Percentiles rank a stretch among this genome's conserved stretches.
phyloP scores from a whole-genome alignment of 2,888 invertebrate genomes.

The Fragum whitleyi region DNA sequence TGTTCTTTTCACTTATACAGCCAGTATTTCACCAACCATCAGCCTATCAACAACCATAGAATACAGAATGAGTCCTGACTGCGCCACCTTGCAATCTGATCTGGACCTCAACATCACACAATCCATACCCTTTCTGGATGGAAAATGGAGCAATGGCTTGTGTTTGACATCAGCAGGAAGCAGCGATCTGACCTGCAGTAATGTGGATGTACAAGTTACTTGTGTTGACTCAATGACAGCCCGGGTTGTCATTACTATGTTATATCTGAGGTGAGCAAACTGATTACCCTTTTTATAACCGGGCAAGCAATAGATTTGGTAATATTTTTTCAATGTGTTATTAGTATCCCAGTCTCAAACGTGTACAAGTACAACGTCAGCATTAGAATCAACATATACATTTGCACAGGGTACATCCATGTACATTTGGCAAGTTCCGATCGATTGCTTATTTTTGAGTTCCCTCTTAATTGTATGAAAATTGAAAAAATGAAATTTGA shows the following conservation, averaged over 20 bases:
- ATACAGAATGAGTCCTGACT: constrained; percentile 23
- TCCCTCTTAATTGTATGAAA: too few relatives aligned
- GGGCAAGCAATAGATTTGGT: too few relatives aligned
- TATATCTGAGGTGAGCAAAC: constrained; percentile 27
- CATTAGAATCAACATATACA: too few relatives aligned
- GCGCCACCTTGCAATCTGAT: background rate
- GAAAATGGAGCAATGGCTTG: constrained; percentile 28
- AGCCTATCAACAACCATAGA: constrained; percentile 6
- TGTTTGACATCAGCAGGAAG: constrained; percentile 40
- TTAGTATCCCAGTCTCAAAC: too few relatives aligned
- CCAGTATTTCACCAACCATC: background rate
- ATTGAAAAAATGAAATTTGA: too few relatives aligned
- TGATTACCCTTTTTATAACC: background rate
- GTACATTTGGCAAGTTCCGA: too few relatives aligned
- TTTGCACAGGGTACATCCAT: too few relatives aligned
- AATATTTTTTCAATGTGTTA: too few relatives aligned
- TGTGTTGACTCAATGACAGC: constrained; percentile 28
- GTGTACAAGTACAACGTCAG: too few relatives aligned
- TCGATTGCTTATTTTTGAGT: too few relatives aligned
- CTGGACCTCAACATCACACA: constrained; percentile 13
- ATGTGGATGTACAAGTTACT: constrained; percentile 23
- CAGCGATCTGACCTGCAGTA: constrained; percentile 24
- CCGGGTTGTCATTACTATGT: constrained; percentile 14
- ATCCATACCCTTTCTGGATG: constrained; percentile 18
- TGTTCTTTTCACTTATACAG: background rate